A percentile compares a stretch with the other conserved stretches of the same genome.
Conservation (phyloP, 2,888 invertebrate genomes). For the Diarsia brunnea region DNA sequence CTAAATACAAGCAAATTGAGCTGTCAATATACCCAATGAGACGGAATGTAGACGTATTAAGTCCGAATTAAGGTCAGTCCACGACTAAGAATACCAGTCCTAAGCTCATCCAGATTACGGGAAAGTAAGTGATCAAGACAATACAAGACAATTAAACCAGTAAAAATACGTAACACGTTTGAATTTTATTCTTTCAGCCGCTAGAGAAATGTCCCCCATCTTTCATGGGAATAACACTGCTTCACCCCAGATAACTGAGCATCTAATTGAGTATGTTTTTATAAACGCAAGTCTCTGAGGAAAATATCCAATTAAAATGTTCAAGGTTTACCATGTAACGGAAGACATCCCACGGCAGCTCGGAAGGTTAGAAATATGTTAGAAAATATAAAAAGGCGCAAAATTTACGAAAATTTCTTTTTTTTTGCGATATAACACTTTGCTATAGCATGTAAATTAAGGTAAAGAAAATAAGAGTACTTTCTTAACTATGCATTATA, state of each 20-base stretch:
- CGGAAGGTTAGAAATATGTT: not conserved
- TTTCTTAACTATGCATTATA: not conserved
- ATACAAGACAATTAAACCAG: constrained; percentile 81
- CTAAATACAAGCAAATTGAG: too few relatives aligned
- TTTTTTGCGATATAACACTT: not conserved
- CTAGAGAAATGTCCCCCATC: constrained; percentile 64
- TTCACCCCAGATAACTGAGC: constrained; percentile 16
- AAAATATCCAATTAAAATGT: constrained; percentile 51
- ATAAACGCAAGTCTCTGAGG: constrained; percentile 26
- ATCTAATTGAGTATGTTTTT: constrained; percentile 12
- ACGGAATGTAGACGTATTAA: too few relatives aligned
- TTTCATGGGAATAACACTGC: constrained; percentile 65
- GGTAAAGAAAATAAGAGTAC: too few relatives aligned
- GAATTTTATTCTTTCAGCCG: constrained; percentile 74
- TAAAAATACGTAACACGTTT: constrained; percentile 78
- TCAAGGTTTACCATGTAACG: constrained; percentile 21
- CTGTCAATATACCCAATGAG: too few relatives aligned
- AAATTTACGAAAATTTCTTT: not conserved
- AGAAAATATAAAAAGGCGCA: not conserved
- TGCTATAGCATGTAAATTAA: not conserved
- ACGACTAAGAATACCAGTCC: too few relatives aligned
- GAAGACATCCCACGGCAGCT: not conserved
- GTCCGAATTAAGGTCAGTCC: too few relatives aligned
- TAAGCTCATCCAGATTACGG: constrained; percentile 77
- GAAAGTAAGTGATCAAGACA: constrained; percentile 73